Evolutionary conservation across 1,140 invertebrate genomes (phyloP).

Genomic region (Brachionus koreanus): DNA sequence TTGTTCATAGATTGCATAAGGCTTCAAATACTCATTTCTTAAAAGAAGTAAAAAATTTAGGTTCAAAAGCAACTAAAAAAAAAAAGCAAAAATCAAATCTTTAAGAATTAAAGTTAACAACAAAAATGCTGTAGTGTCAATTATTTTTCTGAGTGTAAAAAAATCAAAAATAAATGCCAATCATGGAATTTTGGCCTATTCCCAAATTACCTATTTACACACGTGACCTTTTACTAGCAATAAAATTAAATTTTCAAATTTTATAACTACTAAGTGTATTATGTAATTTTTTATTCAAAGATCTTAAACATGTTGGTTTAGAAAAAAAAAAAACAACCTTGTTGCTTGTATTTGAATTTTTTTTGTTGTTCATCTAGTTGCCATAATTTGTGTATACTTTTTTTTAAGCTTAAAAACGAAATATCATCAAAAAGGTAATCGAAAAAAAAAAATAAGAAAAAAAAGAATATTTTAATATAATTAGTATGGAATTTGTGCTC

Average conservation of each 20-base stretch:
- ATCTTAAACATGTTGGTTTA: conserved; percentile 7
- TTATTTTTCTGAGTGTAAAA: too few species aligned
- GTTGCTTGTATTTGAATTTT: background rate
- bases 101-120: too few species aligned
- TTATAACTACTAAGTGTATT: background rate
- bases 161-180: too few species aligned
- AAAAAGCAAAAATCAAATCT: background rate
- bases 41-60: background rate
- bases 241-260: background rate
- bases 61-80: background rate
- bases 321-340: background rate
- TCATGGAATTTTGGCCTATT: background rate
- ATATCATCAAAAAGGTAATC: background rate
- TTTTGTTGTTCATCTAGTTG: conserved; percentile 1
- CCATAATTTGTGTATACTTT: background rate
- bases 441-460: background rate
- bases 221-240: background rate
- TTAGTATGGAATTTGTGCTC: background rate
- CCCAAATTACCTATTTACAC: background rate
- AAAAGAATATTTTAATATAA: background rate
- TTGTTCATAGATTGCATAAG: background rate
- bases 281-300: conserved; percentile 10
- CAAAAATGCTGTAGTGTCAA: too few species aligned
- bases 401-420: background rate
- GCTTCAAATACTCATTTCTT: background rate